Evolutionary conservation across 2,888 invertebrate genomes (phyloP), one percentile per base, ranked within the genome.

Genomic region (Eupithecia insigniata): DNA sequence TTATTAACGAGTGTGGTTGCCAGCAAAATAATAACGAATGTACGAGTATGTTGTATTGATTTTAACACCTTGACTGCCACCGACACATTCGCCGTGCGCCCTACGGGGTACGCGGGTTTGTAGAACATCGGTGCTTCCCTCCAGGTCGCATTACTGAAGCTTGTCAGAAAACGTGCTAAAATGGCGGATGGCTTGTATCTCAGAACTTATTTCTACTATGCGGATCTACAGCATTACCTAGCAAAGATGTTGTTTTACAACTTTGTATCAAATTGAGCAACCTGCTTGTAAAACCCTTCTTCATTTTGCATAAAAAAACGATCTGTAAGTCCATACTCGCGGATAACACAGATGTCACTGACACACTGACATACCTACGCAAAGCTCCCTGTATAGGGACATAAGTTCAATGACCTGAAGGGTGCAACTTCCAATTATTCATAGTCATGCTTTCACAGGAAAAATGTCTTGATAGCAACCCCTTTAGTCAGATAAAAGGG

Each of bases 351-450:
- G 79, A 83, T 84, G 84, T 87, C 83, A 83, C 78, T 87, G 86
- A 81, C 87, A 86, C 77, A 87, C 84, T 87, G 82, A 85, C 84
- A 83, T 81, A 87, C 81, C 83, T 82, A 75, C 74, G 81, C 72
- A 60, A 76, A 78, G 70, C 70, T 62, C 55, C 78, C 74, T 70
- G 78, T 81, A 80, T 80, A 80, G 76, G 34, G 64, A 64, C 36
- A 16, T 14, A 64, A 36, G 64, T 64, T 64, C 26, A 64, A 64
- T 36, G 34, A 64, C 64, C 64, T 36, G 64, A 79, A 76, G 76
- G 83, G 82, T 67, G 67, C 66, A 67, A 55, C 60, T 67, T 76
- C 82, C 86, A 87, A 88, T 88, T 88, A 88, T 88, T 87, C 88
- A 86, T 84, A 84, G 82, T 79, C 85, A 85, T 83, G 85, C 84